These are phyloP conservation scores for Habropoda laboriosa DNA, from an alignment of 1,140 invertebrate species.

Conservation along the genomic window DNA sequence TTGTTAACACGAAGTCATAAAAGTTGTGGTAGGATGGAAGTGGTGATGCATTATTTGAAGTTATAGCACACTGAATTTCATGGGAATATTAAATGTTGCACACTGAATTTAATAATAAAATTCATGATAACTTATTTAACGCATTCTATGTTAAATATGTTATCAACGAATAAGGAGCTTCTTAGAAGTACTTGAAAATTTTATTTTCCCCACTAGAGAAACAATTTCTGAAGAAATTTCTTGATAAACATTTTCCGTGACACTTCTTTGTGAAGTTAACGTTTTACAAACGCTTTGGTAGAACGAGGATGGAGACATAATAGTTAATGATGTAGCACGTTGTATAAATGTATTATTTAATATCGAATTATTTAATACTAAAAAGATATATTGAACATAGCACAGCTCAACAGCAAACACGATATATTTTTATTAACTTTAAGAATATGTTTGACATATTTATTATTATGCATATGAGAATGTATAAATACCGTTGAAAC, in stretches of 20 bases:
- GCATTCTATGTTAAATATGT: background rate
- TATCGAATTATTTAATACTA: background rate
- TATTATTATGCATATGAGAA: background rate
- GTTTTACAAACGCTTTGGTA: background rate
- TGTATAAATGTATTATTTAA: background rate
- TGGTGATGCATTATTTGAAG: slow-evolving; percentile 3
- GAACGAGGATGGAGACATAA: slow-evolving; percentile 14
- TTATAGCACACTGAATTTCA: slow-evolving; percentile 48
- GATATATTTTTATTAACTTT: slow-evolving; percentile 18
- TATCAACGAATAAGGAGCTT: slow-evolving; percentile 5
- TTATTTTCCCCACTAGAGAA: background rate
- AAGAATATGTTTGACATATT: slow-evolving; percentile 6
- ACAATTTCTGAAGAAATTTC: background rate
- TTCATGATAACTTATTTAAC: slow-evolving; percentile 14
- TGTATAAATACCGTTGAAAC: background rate
- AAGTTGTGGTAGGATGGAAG: background rate
- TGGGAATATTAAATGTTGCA: slow-evolving; percentile 42
- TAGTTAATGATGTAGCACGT: background rate
- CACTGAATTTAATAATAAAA: slow-evolving; percentile 41
- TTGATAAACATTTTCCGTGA: background rate
- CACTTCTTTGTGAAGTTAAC: background rate
- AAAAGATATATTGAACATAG: background rate
- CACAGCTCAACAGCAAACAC: background rate
- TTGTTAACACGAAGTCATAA: slow-evolving; percentile 12
- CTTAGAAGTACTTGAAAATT: slow-evolving; percentile 24